Evolutionary conservation across 2,113 vertebrate species (phyloP).

Genomic region (Empidonax alnorum): DNA sequence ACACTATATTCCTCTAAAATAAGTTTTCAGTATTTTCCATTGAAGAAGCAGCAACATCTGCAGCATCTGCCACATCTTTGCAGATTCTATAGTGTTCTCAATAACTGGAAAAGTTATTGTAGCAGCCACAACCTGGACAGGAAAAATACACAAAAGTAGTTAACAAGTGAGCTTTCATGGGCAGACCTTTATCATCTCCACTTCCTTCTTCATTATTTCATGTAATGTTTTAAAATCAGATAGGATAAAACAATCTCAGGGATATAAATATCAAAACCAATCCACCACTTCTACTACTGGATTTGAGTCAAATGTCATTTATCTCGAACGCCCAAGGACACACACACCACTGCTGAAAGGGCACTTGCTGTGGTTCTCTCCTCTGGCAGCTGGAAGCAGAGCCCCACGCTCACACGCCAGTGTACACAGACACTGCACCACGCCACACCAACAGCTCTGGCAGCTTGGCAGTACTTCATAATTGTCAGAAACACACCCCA

Average conservation of each 20-base stretch:
- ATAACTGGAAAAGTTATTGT: background rate
- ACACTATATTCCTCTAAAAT: background rate
- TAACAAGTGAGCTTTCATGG: background rate
- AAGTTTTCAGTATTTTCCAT: background rate
- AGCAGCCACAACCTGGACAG: background rate
- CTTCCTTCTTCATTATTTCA: background rate
- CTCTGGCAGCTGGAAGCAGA: background rate
- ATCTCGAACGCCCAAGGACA: background rate
- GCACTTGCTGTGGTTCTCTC: accelerated
- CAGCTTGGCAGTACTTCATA: accelerated
- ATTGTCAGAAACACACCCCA: accelerated
- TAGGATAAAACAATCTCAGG: background rate
- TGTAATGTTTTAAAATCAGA: background rate
- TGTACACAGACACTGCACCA: background rate
- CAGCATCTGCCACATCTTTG: background rate
- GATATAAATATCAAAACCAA: background rate
- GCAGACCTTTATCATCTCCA: background rate
- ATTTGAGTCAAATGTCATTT: background rate
- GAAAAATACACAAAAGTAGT: background rate
- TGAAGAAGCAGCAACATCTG: background rate
- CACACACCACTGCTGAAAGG: background rate
- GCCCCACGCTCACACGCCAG: background rate
- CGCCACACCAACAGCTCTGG: background rate
- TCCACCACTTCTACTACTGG: background rate
- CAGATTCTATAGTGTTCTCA: background rate